A percentile compares a stretch with the other conserved stretches of the same genome.
Evolutionary conservation across 2,888 invertebrate species (phyloP).

Genomic region (Micropterix aruncella): DNA sequence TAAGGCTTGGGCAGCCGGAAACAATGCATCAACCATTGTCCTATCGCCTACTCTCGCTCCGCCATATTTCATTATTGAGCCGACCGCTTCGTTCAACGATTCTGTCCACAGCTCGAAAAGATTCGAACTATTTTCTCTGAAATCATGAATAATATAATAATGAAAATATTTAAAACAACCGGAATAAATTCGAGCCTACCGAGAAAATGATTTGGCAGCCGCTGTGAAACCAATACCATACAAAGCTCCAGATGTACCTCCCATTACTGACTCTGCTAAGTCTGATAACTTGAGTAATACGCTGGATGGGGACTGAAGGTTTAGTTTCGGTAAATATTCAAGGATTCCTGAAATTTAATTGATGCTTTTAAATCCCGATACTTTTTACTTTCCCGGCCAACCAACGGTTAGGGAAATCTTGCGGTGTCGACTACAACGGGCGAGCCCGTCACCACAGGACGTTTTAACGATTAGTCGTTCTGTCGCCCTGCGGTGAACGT

Average conservation of each 20-base stretch:
- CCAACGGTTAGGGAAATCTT: too few species aligned
- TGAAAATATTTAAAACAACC: too few species aligned
- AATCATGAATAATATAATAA: constrained; percentile 9
- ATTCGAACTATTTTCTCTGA: constrained; percentile 19
- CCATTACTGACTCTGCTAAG: constrained; percentile 55
- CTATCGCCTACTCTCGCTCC: constrained; percentile 60
- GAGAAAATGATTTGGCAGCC: constrained; percentile 35
- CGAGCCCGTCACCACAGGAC: too few species aligned
- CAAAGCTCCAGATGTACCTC: constrained; percentile 67
- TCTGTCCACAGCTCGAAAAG: constrained; percentile 30
- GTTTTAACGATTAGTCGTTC: too few species aligned
- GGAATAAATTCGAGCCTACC: constrained; percentile 15
- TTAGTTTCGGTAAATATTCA: constrained; percentile 1
- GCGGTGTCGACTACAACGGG: too few species aligned
- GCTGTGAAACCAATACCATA: constrained; percentile 64
- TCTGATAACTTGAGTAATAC: constrained; percentile 38
- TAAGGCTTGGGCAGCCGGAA: too few species aligned
- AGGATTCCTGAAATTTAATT: constrained; percentile 8
- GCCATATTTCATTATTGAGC: constrained; percentile 52
- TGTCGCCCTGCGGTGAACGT: too few species aligned
- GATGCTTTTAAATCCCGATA: not conserved
- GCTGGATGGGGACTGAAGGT: constrained; percentile 22
- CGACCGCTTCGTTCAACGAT: constrained; percentile 39
- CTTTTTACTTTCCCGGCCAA: too few species aligned
- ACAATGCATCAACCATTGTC: too few species aligned